Percentiles rank a stretch among this genome's conserved stretches.
Conservation (phyloP, 2,797 vertebrate genomes). For the Molothrus aeneus region DNA sequence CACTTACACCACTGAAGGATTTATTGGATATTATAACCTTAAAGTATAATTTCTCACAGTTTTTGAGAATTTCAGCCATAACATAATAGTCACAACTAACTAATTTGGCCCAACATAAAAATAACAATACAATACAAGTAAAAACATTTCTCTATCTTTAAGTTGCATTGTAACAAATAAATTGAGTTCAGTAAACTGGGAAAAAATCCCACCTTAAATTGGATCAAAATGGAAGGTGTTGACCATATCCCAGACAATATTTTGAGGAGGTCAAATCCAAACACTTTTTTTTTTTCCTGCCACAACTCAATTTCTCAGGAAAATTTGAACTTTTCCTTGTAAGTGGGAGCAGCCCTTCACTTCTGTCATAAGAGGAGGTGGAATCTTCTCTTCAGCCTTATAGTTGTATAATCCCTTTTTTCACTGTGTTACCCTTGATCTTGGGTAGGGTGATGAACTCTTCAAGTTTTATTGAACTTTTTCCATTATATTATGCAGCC, state of each 20-base stretch:
- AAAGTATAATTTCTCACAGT: not conserved
- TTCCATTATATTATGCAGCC: not conserved
- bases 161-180: not conserved
- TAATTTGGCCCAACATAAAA: not conserved
- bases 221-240: not conserved
- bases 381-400: not conserved
- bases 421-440: fast-evolving
- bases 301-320: not conserved
- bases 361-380: not conserved
- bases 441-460: not conserved
- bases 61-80: not conserved
- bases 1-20: not conserved
- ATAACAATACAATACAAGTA: not conserved
- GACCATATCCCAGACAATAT: not conserved
- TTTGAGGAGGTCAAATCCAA: not conserved
- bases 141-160: not conserved
- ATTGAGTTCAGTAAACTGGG: not conserved
- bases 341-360: not conserved
- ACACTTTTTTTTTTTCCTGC: fast-evolving
- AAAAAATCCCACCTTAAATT: fast-evolving
- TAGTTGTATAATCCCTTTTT: not conserved
- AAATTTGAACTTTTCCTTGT: not conserved
- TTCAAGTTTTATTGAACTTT: not conserved
- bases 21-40: not conserved
- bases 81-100: not conserved